A percentile compares a stretch with the other conserved stretches of the same genome.
phyloP scores from a whole-genome alignment of 2,888 invertebrate genomes.

The Lepidochrysops patricia region DNA sequence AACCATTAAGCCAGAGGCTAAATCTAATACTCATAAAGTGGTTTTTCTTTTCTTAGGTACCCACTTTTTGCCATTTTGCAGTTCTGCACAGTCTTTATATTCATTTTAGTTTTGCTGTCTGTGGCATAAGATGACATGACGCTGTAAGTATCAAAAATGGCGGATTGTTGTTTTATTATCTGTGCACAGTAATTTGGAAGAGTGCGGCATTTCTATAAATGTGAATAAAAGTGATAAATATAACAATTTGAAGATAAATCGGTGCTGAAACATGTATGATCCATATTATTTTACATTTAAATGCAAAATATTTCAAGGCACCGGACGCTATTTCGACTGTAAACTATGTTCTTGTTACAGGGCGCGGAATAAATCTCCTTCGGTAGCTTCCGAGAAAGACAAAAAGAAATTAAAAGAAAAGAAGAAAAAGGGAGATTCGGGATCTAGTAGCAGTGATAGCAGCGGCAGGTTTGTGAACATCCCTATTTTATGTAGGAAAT shows the following conservation, averaged over 20 bases:
- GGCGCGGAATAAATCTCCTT: constrained; percentile 84
- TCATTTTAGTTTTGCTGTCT: not conserved
- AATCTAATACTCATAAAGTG: too few species aligned
- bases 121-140: not conserved
- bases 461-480: constrained; percentile 75
- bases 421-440: constrained; percentile 82
- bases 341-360: constrained; percentile 51
- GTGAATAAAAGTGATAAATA: not conserved
- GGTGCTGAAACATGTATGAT: not conserved
- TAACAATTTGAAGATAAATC: not conserved
- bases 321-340: not conserved
- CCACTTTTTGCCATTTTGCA: too few species aligned
- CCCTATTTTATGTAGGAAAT: not conserved
- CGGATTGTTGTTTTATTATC: not conserved
- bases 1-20: too few species aligned
- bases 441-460: constrained; percentile 86
- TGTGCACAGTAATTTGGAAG: not conserved
- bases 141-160: not conserved
- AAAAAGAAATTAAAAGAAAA: constrained; percentile 78
- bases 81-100: too few species aligned
- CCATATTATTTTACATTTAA: not conserved
- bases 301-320: not conserved
- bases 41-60: too few species aligned
- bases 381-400: constrained; percentile 80
- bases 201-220: not conserved